Evolutionary conservation across 2,113 vertebrate genomes (phyloP).

Genomic region (Ornithorhynchus anatinus): DNA sequence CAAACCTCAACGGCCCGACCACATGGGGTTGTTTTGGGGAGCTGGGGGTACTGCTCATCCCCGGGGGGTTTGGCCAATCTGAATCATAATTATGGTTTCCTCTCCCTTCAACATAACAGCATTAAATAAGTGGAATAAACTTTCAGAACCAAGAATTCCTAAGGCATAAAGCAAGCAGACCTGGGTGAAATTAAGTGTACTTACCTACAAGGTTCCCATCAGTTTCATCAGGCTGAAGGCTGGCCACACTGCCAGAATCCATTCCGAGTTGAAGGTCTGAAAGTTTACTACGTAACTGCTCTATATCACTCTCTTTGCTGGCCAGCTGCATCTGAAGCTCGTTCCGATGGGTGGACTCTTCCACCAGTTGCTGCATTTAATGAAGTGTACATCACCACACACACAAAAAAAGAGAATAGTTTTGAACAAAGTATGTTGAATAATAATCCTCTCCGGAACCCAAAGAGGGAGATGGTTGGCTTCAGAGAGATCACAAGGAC

Average conservation of each 20-base stretch:
- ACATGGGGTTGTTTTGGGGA: too few relatives aligned
- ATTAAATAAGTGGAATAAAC: neutral
- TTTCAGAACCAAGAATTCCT: neutral
- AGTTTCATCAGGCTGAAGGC: conserved; percentile 84
- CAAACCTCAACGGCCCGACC: too few relatives aligned
- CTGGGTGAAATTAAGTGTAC: conserved; percentile 11
- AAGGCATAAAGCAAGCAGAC: neutral
- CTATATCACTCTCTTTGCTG: conserved; percentile 98
- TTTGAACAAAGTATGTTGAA: neutral
- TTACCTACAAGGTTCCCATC: conserved; percentile 92
- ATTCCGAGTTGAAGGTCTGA: conserved; percentile 88
- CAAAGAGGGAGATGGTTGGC: too few relatives aligned
- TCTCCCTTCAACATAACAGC: conserved; percentile 11
- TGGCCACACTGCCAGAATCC: conserved; percentile 93
- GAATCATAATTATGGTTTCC: conserved; percentile 13
- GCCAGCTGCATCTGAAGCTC: conserved; percentile 98
- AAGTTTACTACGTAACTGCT: conserved; percentile 91
- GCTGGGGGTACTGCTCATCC: too few relatives aligned
- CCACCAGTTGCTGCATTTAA: conserved; percentile 86
- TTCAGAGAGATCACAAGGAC: too few relatives aligned
- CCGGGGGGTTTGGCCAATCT: neutral
- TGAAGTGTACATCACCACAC: conserved; percentile 14
- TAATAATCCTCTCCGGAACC: neutral
- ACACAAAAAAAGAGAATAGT: conserved; percentile 8
- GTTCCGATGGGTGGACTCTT: conserved; percentile 89